phyloP scores from a whole-genome alignment of 2,888 invertebrate species.

The Chamaedrilus cognettii region DNA sequence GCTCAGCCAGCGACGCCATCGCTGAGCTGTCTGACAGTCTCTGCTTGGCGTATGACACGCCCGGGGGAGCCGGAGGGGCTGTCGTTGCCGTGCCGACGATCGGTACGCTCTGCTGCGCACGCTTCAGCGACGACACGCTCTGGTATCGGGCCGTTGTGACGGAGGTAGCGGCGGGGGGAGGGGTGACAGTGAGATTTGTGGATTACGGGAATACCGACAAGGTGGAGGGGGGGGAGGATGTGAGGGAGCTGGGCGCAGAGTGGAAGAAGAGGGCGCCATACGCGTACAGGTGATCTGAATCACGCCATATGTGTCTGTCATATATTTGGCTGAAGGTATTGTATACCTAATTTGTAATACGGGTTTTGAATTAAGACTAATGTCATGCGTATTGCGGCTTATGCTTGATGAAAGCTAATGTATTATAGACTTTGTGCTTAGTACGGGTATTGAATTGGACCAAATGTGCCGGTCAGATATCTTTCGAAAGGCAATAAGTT shows the following conservation, averaged over 20 bases:
- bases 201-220: conserved; percentile 53
- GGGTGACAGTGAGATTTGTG: conserved; percentile 40
- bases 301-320: too few species aligned
- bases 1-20: conserved; percentile 34
- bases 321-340: too few species aligned
- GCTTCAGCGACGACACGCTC: conserved; percentile 45
- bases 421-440: too few species aligned
- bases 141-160: conserved; percentile 47
- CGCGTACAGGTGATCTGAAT: conserved; percentile 4
- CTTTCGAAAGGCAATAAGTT: too few species aligned
- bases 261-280: conserved; percentile 14
- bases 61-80: conserved; percentile 30
- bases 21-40: conserved; percentile 41
- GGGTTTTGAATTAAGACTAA: too few species aligned
- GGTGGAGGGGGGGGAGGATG: conserved; percentile 21
- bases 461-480: too few species aligned
- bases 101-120: conserved; percentile 42
- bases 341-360: too few species aligned
- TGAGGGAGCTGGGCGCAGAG: conserved; percentile 39
- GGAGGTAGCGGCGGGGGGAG: conserved; percentile 15
- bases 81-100: conserved; percentile 29
- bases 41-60: conserved; percentile 39
- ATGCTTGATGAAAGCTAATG: too few species aligned
- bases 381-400: too few species aligned
- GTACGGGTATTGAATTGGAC: too few species aligned